Percentiles rank a stretch among this genome's conserved stretches.
These are phyloP conservation scores for Caranx ignobilis DNA, from an alignment of 2,113 vertebrate genomes.

Conservation along the genomic window DNA sequence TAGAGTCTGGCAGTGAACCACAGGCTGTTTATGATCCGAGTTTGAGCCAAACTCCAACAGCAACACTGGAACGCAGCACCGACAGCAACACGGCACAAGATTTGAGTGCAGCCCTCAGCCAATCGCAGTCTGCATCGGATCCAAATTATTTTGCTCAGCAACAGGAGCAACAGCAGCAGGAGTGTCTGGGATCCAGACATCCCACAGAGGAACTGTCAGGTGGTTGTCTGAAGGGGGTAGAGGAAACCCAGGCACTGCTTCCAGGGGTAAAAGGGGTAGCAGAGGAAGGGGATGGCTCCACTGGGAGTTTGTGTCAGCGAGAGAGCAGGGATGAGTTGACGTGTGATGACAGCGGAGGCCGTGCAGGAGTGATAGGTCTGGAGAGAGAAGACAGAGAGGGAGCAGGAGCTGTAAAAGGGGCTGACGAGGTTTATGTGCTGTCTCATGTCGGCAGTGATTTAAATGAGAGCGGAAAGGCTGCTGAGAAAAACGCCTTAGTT, in stretches of 20 bases:
- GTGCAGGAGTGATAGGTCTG: constrained; percentile 11
- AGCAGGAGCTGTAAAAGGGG: constrained; percentile 3
- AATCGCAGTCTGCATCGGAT: constrained; percentile 53
- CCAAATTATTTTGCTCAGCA: constrained; percentile 64
- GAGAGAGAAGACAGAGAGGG: constrained; percentile 23
- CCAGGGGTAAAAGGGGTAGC: background rate
- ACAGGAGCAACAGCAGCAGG: constrained; percentile 61
- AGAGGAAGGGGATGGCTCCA: constrained; percentile 37
- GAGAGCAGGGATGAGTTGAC: constrained; percentile 44
- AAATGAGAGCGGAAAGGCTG: constrained; percentile 31
- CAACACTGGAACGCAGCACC: constrained; percentile 40
- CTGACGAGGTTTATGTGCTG: constrained; percentile 13
- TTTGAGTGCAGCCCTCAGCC: constrained; percentile 42
- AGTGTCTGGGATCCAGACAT: constrained; percentile 44
- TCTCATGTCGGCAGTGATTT: constrained; percentile 37
- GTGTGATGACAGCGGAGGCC: constrained; percentile 31
- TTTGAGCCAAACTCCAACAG: constrained; percentile 43
- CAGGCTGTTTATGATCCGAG: constrained; percentile 47
- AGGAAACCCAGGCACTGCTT: constrained; percentile 19
- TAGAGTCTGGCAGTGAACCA: constrained; percentile 38
- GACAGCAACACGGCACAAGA: constrained; percentile 41
- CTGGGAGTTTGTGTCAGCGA: constrained; percentile 49
- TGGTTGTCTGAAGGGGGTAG: constrained; percentile 26
- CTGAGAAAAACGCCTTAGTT: constrained; percentile 26
- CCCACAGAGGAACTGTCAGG: constrained; percentile 56